These are phyloP conservation scores for Pheucticus melanocephalus DNA, from an alignment of 2,113 vertebrate genomes.

Conservation along the genomic window DNA sequence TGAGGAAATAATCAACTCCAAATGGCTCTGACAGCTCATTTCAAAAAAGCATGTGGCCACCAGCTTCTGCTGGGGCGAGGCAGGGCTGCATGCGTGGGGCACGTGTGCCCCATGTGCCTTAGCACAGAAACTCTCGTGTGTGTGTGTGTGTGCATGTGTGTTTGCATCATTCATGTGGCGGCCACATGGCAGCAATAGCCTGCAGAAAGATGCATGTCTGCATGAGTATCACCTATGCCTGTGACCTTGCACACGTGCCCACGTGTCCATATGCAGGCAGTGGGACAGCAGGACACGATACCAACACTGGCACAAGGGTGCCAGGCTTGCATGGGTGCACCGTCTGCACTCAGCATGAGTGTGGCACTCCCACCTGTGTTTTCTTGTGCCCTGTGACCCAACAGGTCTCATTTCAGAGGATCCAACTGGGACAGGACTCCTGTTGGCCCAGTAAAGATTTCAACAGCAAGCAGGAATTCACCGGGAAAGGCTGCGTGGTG, in stretches of 20 bases:
- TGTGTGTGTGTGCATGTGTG: neutral
- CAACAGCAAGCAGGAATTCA: slow-evolving; percentile 8
- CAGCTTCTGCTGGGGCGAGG: neutral
- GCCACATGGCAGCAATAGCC: neutral
- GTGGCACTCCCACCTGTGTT: rapidly evolving
- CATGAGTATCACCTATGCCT: neutral
- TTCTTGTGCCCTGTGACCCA: neutral
- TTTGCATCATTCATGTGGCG: neutral
- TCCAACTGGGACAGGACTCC: neutral
- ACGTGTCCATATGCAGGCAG: rapidly evolving
- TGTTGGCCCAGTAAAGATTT: neutral
- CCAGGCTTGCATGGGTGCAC: neutral
- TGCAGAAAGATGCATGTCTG: neutral
- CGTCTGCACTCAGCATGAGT: rapidly evolving
- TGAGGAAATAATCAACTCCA: neutral
- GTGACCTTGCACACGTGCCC: neutral
- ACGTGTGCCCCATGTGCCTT: slow-evolving; percentile 31
- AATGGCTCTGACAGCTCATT: neutral
- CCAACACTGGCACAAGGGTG: neutral
- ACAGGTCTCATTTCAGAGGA: neutral
- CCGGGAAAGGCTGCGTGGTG: neutral
- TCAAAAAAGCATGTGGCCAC: slow-evolving; percentile 33
- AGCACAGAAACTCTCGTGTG: neutral
- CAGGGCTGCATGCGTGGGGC: neutral
- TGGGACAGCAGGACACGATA: rapidly evolving